A percentile compares a stretch with the other conserved stretches of the same genome.
These are phyloP conservation scores for Plutella xylostella DNA, from an alignment of 2,888 invertebrate genomes.

Conservation along the genomic window DNA sequence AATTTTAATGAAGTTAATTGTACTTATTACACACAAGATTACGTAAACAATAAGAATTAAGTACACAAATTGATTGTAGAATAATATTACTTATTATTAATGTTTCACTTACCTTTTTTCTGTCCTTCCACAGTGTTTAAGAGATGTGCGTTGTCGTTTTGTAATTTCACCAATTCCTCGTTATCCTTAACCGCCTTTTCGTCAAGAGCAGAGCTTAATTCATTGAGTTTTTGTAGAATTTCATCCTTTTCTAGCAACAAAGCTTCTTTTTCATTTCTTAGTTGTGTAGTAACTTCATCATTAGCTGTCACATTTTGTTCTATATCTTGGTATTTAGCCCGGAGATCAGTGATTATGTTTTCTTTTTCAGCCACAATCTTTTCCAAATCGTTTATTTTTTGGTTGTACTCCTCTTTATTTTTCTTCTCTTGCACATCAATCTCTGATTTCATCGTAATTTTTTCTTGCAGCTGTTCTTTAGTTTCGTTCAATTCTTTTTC, in stretches of 20 bases:
- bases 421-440: not conserved
- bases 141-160: conserved; percentile 23
- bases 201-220: conserved; percentile 13
- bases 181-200: conserved; percentile 21
- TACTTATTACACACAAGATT: too few relatives aligned
- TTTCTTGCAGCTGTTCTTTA: not conserved
- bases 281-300: conserved; percentile 23
- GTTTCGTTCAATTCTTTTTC: not conserved
- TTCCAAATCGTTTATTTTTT: not conserved
- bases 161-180: conserved; percentile 28
- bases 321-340: not conserved
- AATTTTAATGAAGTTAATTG: too few relatives aligned
- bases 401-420: not conserved
- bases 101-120: conserved; percentile 27
- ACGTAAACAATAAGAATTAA: too few relatives aligned
- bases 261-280: conserved; percentile 30
- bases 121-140: conserved; percentile 26
- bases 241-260: conserved; percentile 17
- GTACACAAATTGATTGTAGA: too few relatives aligned
- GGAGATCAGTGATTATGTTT: not conserved
- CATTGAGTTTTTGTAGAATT: conserved; percentile 12
- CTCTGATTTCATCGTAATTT: not conserved
- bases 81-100: too few relatives aligned
- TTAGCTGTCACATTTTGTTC: conserved; percentile 18
- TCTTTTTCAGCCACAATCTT: not conserved